Percentiles rank a stretch among this genome's conserved stretches.
Evolutionary conservation across 2,113 vertebrate genomes (phyloP).

Genomic region (Notiomystis cincta): DNA sequence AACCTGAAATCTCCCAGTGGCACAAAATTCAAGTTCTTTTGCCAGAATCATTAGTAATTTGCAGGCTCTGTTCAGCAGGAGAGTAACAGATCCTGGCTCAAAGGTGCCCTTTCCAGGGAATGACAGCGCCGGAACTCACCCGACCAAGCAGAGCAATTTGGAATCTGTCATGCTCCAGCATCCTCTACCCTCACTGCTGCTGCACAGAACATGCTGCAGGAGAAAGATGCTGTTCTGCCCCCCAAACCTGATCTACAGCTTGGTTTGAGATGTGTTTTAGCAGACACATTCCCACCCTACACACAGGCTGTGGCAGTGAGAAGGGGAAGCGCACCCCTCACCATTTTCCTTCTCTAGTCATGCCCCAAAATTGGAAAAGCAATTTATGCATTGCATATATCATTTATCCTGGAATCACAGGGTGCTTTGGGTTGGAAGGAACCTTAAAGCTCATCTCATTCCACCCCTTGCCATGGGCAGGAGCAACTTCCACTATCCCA

Average conservation of each 20-base stretch:
- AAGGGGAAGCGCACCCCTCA: neutral
- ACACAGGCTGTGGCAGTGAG: neutral
- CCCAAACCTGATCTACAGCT: neutral
- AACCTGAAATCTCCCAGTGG: constrained; percentile 74
- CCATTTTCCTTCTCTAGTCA: neutral
- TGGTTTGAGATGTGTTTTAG: neutral
- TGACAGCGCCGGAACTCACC: constrained; percentile 56
- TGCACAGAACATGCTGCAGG: neutral
- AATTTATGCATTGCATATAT: neutral
- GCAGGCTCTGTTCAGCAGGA: constrained; percentile 62
- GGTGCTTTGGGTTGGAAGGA: neutral
- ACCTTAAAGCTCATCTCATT: neutral
- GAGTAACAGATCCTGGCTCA: constrained; percentile 64
- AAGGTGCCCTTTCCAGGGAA: constrained; percentile 71
- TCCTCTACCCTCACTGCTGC: neutral
- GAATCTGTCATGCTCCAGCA: neutral
- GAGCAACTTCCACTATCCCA: neutral
- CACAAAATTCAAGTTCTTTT: constrained; percentile 63
- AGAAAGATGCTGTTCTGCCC: neutral
- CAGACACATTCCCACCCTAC: accelerated
- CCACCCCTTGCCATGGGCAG: neutral
- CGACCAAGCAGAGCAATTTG: constrained; percentile 6
- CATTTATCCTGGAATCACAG: neutral
- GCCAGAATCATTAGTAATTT: constrained; percentile 75
- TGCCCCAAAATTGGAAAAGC: neutral